These are phyloP conservation scores for Pimpla rufipes DNA, from an alignment of 2,888 invertebrate genomes.

Conservation along the genomic window DNA sequence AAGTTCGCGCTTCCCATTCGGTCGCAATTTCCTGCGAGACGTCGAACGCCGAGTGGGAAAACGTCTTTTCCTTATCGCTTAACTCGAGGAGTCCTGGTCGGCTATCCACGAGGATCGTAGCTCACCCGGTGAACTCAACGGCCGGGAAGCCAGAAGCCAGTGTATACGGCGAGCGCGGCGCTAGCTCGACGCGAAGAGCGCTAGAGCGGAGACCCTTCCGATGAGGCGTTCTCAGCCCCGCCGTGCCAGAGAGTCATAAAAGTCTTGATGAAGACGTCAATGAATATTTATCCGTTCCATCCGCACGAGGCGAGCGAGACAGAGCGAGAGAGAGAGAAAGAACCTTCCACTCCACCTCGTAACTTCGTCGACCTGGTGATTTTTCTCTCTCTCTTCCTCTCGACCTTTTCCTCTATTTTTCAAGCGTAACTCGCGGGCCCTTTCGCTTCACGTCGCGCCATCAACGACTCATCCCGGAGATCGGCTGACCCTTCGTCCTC, in stretches of 20 bases:
- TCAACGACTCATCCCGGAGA: slow-evolving; percentile 42
- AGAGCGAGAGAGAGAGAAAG: slow-evolving; percentile 17
- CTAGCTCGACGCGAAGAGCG: slow-evolving; percentile 24
- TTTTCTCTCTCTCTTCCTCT: not conserved
- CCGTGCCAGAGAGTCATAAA: slow-evolving; percentile 77
- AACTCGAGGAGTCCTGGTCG: not conserved
- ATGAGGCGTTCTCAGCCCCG: slow-evolving; percentile 37
- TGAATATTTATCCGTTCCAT: slow-evolving; percentile 83
- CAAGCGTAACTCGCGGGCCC: slow-evolving; percentile 30
- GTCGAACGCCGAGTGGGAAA: slow-evolving; percentile 14
- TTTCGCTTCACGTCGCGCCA: slow-evolving; percentile 28
- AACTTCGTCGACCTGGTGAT: slow-evolving; percentile 70
- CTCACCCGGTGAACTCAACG: slow-evolving; percentile 66
- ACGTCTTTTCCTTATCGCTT: slow-evolving; percentile 27
- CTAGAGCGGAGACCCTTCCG: slow-evolving; percentile 20
- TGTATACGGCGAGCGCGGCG: slow-evolving; percentile 17
- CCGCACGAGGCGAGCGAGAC: slow-evolving; percentile 41
- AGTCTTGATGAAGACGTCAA: slow-evolving; percentile 84
- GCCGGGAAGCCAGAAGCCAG: slow-evolving; percentile 61
- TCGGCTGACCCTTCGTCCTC: slow-evolving; percentile 45
- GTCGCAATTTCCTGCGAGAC: slow-evolving; percentile 36
- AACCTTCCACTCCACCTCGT: slow-evolving; percentile 55
- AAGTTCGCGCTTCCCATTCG: slow-evolving; percentile 9
- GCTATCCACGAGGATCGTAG: slow-evolving; percentile 38
- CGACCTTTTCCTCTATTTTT: slow-evolving; percentile 55